Base-by-base conservation (phyloP, 2,797 vertebrate species). In the Crypturellus tataupa region DNA sequence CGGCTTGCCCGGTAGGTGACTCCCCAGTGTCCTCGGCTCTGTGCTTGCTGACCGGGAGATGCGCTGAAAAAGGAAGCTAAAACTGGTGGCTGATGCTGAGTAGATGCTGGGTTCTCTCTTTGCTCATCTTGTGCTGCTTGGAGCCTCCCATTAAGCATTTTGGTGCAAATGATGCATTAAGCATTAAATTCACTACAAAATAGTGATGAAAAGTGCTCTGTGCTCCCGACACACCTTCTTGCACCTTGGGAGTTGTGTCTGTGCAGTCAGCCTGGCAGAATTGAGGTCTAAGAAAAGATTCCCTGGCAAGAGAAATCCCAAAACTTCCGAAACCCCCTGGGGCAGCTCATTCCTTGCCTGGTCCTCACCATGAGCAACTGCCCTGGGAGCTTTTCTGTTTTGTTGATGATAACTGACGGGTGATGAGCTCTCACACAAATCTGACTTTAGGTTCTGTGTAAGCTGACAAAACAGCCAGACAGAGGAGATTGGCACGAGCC, bases 1-100 rank as follows among this genome's bases (percentile, higher is more conserved):
- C 92, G 14, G 82, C 69, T 3, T 96, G 97, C 65, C 97, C 95
- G 86, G 98, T 98, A 95, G 81, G 98, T 97, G 59, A 51, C 39
- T 16, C 37, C 31, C 15, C 33, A 1, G 4, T 2, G 71, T 76
- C 20, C 47, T 70, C 24, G n/a, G 1, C 4, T 60, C 85, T 47
- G 2, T 35, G 11, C 65, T 90, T 55, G 24, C 56, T 6, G 21
- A 23, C 18, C 63, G 29, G 51, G 46, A 55, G 19, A 4, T 25
- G 21, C 10, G 1, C 9, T 17, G 44, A 10, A 23, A 51, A 64
- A 80, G 27, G 62, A 35, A 25, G 78, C 20, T 44, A n/a, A 67
- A 84, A 46, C 24, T 12, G 19, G 16, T 35, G 23, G 23, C 24
- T n/a, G 63, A 18, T 58, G 46, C 40, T 49, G 59, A 35, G 25